A percentile compares a stretch with the other conserved stretches of the same genome.
Evolutionary conservation across 2,888 invertebrate genomes (phyloP).

Genomic region (Hydraecia micacea): DNA sequence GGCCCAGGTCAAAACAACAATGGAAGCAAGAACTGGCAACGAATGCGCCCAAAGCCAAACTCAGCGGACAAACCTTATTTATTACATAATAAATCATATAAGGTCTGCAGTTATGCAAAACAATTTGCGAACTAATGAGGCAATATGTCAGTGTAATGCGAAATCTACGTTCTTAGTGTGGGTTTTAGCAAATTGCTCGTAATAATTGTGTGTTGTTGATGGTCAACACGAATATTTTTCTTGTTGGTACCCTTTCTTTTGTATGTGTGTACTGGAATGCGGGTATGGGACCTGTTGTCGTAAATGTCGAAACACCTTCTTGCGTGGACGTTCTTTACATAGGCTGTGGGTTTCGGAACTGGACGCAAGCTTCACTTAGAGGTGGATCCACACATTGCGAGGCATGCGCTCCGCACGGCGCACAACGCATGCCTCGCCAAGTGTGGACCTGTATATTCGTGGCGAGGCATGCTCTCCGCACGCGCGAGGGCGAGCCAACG

Average conservation of each 20-base stretch:
- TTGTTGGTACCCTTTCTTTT: conserved; percentile 43
- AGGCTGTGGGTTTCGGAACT: conserved; percentile 16
- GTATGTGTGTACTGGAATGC: conserved; percentile 52
- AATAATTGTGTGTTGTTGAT: conserved; percentile 31
- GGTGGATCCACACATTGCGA: too few relatives aligned
- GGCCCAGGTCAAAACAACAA: conserved; percentile 23
- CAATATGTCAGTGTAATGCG: conserved; percentile 57
- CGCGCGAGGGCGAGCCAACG: too few relatives aligned
- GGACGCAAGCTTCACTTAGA: too few relatives aligned
- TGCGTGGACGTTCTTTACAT: conserved; percentile 25
- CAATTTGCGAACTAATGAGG: conserved; percentile 63
- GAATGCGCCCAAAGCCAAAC: conserved; percentile 25
- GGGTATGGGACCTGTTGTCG: conserved; percentile 53
- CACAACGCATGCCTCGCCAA: too few relatives aligned
- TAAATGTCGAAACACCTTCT: conserved; percentile 54
- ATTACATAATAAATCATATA: conserved; percentile 58
- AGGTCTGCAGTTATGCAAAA: conserved; percentile 51
- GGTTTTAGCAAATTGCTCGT: conserved; percentile 59
- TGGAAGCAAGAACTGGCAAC: neutral
- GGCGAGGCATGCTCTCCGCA: too few relatives aligned
- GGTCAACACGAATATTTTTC: conserved; percentile 57
- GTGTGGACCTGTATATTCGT: too few relatives aligned
- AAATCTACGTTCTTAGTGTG: conserved; percentile 44
- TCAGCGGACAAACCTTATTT: conserved; percentile 39
- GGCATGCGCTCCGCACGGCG: too few relatives aligned